These are phyloP conservation scores for Hyla sarda DNA, from an alignment of 2,113 vertebrate genomes.

Conservation along the genomic window DNA sequence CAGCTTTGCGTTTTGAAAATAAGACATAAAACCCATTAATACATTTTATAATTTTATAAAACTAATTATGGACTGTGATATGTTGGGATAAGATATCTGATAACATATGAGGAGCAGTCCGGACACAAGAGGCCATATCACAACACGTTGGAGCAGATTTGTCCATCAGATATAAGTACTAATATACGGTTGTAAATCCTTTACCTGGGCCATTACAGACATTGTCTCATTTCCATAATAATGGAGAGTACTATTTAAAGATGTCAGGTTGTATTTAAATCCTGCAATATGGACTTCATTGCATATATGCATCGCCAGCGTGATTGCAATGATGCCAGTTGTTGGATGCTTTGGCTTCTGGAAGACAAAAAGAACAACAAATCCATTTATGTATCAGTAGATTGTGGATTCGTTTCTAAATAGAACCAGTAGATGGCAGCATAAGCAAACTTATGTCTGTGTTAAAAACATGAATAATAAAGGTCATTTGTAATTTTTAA, in stretches of 20 bases:
- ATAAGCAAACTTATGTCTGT: not conserved
- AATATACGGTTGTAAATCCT: not conserved
- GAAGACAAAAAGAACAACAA: slow-evolving; percentile 47
- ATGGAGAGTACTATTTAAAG: slow-evolving; percentile 75
- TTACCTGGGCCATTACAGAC: slow-evolving; percentile 81
- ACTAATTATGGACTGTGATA: too few species aligned
- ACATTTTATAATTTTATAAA: too few species aligned
- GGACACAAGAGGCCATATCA: not conserved
- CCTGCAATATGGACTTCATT: slow-evolving; percentile 80
- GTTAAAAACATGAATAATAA: too few species aligned
- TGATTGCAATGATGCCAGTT: slow-evolving; percentile 80
- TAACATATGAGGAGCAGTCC: too few species aligned
- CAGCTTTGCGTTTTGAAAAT: too few species aligned
- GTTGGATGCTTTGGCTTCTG: slow-evolving; percentile 83
- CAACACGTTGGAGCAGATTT: too few species aligned
- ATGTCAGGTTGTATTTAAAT: slow-evolving; percentile 77
- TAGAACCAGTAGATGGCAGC: slow-evolving; percentile 26
- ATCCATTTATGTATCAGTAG: not conserved
- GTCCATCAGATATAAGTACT: too few species aligned
- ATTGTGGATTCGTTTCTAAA: not conserved
- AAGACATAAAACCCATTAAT: too few species aligned
- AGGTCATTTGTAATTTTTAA: too few species aligned
- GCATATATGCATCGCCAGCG: slow-evolving; percentile 78
- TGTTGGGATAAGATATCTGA: too few species aligned
- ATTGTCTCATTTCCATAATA: slow-evolving; percentile 82